A percentile compares a stretch with the other conserved stretches of the same genome.
Conservation (phyloP, 2,113 vertebrate genomes). For the Istiophorus platypterus region DNA sequence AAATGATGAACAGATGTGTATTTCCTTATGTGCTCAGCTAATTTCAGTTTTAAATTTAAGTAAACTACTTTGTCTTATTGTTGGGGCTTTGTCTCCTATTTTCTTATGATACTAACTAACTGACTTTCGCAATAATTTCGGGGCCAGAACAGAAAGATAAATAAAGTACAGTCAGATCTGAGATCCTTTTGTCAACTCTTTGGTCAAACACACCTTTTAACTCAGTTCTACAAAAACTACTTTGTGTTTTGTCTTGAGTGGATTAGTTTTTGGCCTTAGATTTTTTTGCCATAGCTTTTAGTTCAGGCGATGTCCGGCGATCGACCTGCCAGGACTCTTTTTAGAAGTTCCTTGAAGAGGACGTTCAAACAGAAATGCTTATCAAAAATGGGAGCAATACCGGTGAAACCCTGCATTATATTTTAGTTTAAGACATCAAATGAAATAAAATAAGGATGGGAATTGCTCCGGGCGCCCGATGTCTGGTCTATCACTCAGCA, state of each 20-base stretch:
- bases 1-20: too few relatives aligned
- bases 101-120: too few relatives aligned
- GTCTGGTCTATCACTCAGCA: background rate
- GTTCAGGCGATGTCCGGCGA: background rate
- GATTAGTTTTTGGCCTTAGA: background rate
- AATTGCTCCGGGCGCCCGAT: background rate
- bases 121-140: too few relatives aligned
- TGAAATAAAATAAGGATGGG: background rate
- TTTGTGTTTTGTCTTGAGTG: background rate
- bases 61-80: too few relatives aligned
- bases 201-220: too few relatives aligned
- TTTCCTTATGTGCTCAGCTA: too few relatives aligned
- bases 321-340: background rate
- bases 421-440: background rate
- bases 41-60: too few relatives aligned
- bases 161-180: too few relatives aligned
- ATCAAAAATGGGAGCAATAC: background rate
- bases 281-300: background rate
- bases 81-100: too few relatives aligned
- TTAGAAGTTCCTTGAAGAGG: background rate
- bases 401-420: rapidly evolving
- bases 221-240: background rate
- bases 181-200: too few relatives aligned
- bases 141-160: too few relatives aligned
- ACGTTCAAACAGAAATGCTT: background rate